These are phyloP conservation scores for Catharus fuscescens DNA, from an alignment of 2,113 vertebrate genomes.

Conservation along the genomic window DNA sequence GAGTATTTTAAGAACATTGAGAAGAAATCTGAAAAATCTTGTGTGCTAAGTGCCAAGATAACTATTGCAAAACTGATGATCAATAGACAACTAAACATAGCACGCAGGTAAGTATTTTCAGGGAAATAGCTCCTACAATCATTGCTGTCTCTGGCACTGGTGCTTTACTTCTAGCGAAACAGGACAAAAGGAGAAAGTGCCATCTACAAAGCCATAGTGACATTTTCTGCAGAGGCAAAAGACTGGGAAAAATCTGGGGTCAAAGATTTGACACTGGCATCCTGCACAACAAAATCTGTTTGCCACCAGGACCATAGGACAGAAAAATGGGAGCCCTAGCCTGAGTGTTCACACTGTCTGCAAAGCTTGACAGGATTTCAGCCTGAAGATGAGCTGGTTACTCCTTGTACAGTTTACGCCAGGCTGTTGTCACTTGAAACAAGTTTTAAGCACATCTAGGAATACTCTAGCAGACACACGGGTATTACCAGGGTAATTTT, in stretches of 20 bases:
- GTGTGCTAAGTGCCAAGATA: not conserved
- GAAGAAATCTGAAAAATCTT: not conserved
- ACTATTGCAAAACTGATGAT: not conserved
- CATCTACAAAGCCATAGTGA: not conserved
- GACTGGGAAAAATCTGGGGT: not conserved
- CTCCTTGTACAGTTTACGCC: not conserved
- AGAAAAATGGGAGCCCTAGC: not conserved
- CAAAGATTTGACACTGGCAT: not conserved
- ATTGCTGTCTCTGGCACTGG: rapidly evolving
- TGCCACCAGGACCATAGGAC: not conserved
- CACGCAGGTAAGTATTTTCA: not conserved
- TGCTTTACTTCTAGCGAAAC: not conserved
- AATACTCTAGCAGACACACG: not conserved
- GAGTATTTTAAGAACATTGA: not conserved
- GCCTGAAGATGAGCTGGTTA: not conserved
- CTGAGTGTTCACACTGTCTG: not conserved
- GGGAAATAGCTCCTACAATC: rapidly evolving
- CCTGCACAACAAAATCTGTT: not conserved
- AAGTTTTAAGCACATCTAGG: not conserved
- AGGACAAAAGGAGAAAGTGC: not conserved
- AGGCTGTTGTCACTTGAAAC: not conserved
- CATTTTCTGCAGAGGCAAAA: not conserved
- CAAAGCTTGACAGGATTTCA: not conserved
- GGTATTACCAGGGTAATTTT: not conserved
- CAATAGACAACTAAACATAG: not conserved